A percentile compares a stretch with the other conserved stretches of the same genome.
These are phyloP conservation scores for Tringa solitaria DNA, from an alignment of 2,113 vertebrate genomes.

Conservation along the genomic window DNA sequence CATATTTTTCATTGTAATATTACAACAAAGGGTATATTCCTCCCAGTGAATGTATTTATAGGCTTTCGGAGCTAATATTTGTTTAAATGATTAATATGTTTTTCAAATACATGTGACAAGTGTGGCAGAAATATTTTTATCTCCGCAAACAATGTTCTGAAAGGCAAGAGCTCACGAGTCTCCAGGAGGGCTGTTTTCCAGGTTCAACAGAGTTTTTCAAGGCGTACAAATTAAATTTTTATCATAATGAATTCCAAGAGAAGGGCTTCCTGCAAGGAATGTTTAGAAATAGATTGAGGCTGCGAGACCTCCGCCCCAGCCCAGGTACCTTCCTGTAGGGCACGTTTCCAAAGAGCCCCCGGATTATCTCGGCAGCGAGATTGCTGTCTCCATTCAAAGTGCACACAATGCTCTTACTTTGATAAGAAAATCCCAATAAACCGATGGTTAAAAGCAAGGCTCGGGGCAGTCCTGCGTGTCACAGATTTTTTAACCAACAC, in stretches of 20 bases:
- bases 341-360: not conserved
- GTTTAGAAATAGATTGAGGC: not conserved
- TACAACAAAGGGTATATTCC: conserved; percentile 68
- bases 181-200: conserved; percentile 24
- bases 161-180: not conserved
- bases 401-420: not conserved
- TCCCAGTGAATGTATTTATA: conserved; percentile 70
- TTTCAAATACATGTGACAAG: conserved; percentile 76
- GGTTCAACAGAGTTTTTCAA: conserved; percentile 19
- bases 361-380: not conserved
- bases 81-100: conserved; percentile 81
- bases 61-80: conserved; percentile 76
- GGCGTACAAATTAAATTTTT: not conserved
- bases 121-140: conserved; percentile 68
- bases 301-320: not conserved
- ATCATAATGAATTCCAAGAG: not conserved
- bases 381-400: not conserved
- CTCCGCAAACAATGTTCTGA: conserved; percentile 42
- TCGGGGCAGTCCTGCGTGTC: not conserved
- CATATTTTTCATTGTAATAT: conserved; percentile 75
- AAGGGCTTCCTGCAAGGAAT: not conserved
- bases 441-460: not conserved
- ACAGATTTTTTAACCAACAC: not conserved
- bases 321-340: not conserved
- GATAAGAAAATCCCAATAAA: not conserved